Base-by-base conservation (phyloP, 1,140 invertebrate genomes). In the Drosophila pruinosa region DNA sequence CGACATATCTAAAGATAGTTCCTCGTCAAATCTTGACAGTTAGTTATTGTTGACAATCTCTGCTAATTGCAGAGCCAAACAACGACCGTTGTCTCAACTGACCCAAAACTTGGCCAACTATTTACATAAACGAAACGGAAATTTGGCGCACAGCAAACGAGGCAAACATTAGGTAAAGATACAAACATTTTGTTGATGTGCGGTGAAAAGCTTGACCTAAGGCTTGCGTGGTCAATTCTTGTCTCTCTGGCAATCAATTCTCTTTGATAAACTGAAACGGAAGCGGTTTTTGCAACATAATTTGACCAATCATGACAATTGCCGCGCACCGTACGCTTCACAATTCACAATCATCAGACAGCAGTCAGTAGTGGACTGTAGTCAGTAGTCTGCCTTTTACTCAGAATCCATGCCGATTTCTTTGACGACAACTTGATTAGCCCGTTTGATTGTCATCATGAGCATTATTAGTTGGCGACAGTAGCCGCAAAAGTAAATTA, bases 251-350 rank as follows among this genome's bases (percentile, higher is more conserved):
- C 75, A 82, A 88, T 82, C 67, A 81, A 75, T 88, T 88, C 69
- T 88, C 78, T 53, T 88, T 67, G 65, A 78, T 88, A 82, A 88
- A 86, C 70, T 72, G 74, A 86, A 85, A 78, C 82, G 82, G 82
- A 88, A 88, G 82, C 83, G 82, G 82, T 88, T 81, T 57, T 78
- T 64, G 69, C 74, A 34, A 43, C 43, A 80, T 65, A 70, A 67
- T 72, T 64, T 65, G 52, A 59, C 28, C 81, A 81, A 73, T 81
- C 72, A 74, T 57, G 54, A 72, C 63, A 72, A 72, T 72, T 72
- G 63, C 63, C 47, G 54, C 53, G 53, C 45, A 28, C 36, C 28
- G 69, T 52, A 67, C 69, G 21, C 47, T 67, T 63, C 43, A 65
- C 69, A 38, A 75, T 86, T 79, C 56, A 14, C 48, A 19, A n/a